Evolutionary conservation across 2,888 invertebrate species (phyloP), one percentile per base, ranked within the genome.

Genomic region (Drosophila seclusa): DNA sequence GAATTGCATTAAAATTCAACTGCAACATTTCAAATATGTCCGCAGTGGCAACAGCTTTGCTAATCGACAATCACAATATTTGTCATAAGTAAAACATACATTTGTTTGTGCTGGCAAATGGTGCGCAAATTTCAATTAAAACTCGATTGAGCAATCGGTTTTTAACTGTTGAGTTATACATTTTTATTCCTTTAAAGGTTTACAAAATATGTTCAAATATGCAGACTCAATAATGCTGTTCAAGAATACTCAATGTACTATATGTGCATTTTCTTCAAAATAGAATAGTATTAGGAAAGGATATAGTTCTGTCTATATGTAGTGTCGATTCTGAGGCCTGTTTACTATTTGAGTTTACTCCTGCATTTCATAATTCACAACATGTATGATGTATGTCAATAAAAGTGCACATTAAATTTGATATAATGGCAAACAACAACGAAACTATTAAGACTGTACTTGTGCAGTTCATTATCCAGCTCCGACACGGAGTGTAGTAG

Each of bases 1-100:
- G 66, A 60, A 71, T 76, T 77, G 60, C 70, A 80, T 80, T 80
- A 57, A 76, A 70, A 76, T 75, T 65, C 36, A 68, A 65, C 60
- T 73, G 76, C 69, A 49, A 40, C 58, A 68, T 34, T 50, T 42
- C 36, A 50, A 60, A 57, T 27, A 55, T 73, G 40, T 74, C 53
- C 61, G 75, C 75, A 74, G 45, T 78, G 59, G 45, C 64, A 59
- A 62, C 61, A 49, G 55, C 45, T 64, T 68, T 53, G 36, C 52
- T 68, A 68, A 79, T 69, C 69, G 58, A 27, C 45, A 64, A 58
- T 50, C 58, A 59, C 40, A 29, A 62, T 21, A 45, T 49, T 60
- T 61, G 61, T 69, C 68, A 68, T 58, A 67, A 54, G 24, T 27
- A 42, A 60, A 54, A 36, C 40, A 29, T 32, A 38, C 24, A 27